Conservation (phyloP, 2,797 vertebrate species). For the Acanthopagrus latus region DNA sequence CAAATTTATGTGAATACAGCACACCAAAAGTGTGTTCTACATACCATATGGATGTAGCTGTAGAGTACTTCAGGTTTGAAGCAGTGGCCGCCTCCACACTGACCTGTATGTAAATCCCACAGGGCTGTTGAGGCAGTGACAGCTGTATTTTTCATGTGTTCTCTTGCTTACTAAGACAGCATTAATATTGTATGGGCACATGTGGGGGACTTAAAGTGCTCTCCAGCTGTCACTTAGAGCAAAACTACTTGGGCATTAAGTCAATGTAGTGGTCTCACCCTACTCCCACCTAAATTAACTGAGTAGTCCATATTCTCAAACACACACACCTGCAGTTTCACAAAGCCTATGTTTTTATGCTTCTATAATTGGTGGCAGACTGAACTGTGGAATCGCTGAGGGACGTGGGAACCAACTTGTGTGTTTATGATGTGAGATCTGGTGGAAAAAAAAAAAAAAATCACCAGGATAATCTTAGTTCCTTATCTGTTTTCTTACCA, state of each 20-base stretch:
- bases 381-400: no score
- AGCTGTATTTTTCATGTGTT: conserved; percentile 67
- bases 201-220: conserved; percentile 63
- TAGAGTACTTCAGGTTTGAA: neutral
- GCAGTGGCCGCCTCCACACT: conserved; percentile 11
- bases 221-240: conserved; percentile 63
- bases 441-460: no score
- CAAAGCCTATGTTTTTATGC: neutral
- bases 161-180: conserved; percentile 60
- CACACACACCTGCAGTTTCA: neutral
- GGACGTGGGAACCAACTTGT: no score
- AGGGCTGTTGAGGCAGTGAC: conserved; percentile 28
- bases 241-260: conserved; percentile 43
- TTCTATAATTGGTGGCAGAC: neutral
- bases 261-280: conserved; percentile 25
- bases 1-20: neutral
- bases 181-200: conserved; percentile 70
- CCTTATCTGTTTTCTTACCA: no score
- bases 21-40: neutral
- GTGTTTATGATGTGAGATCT: no score
- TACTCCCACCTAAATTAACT: conserved; percentile 28
- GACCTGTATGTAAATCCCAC: conserved; percentile 51
- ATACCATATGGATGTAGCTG: neutral
- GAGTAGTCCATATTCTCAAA: conserved; percentile 11
- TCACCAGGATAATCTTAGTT: no score